phyloP scores from a whole-genome alignment of 2,797 vertebrate species.

The Micrastur ruficollis region DNA sequence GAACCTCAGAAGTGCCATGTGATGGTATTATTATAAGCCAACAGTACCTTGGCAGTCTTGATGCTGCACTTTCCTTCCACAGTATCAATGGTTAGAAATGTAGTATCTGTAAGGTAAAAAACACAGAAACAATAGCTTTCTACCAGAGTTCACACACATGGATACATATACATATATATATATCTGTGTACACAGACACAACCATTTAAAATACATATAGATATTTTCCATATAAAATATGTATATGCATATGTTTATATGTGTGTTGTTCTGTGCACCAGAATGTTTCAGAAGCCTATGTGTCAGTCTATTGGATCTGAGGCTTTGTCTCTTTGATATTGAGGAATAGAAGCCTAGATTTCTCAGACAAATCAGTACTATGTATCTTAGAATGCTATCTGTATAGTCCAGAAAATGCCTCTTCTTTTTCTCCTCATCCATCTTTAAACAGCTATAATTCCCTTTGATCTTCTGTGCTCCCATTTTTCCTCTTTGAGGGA shows the following conservation, averaged over 20 bases:
- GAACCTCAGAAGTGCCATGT: background rate
- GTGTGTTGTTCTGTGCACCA: background rate
- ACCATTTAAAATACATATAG: background rate
- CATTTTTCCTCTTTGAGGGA: background rate
- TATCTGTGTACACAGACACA: background rate
- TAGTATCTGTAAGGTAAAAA: background rate
- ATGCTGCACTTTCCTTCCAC: background rate
- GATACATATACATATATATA: background rate
- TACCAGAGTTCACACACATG: background rate
- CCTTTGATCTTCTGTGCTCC: background rate
- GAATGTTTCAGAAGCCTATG: background rate
- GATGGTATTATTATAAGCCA: background rate
- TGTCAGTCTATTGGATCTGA: background rate
- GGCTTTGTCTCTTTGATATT: background rate
- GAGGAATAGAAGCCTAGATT: background rate
- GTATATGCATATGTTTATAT: background rate
- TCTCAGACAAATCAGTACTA: background rate
- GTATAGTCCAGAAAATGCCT: background rate
- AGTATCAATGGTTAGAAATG: background rate
- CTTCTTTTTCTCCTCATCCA: background rate
- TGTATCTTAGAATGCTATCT: background rate
- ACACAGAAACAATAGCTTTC: fast-evolving
- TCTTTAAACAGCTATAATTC: background rate
- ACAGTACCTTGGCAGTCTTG: background rate
- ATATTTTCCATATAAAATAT: background rate